phyloP scores from a whole-genome alignment of 2,888 invertebrate species.

The Caenorhabditis uteleia region DNA sequence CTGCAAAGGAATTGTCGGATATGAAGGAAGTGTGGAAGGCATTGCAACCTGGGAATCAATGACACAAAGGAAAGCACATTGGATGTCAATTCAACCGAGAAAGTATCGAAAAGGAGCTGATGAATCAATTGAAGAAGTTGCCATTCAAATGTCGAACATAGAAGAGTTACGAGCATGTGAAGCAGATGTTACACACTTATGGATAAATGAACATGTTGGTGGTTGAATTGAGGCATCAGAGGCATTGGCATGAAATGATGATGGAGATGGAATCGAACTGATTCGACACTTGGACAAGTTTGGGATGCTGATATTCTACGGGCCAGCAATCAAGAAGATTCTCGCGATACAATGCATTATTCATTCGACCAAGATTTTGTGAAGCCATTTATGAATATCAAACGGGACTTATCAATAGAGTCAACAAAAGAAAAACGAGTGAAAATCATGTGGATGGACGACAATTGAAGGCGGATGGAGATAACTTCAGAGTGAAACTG shows the following conservation, averaged over 20 bases:
- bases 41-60: constrained; percentile 84
- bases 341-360: constrained; percentile 96
- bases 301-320: constrained; percentile 95
- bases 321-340: constrained; percentile 89
- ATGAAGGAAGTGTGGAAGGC: constrained; percentile 77
- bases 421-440: constrained; percentile 95
- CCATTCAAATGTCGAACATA: constrained; percentile 94
- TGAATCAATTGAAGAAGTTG: constrained; percentile 85
- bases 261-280: constrained; percentile 93
- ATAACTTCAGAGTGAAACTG: constrained; percentile 92
- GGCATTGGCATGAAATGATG: constrained; percentile 98
- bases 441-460: constrained; percentile 92
- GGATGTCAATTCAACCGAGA: constrained; percentile 96
- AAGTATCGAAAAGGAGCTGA: constrained; percentile 91
- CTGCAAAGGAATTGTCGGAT: constrained; percentile 94
- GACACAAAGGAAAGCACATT: constrained; percentile 85
- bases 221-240: constrained; percentile 95
- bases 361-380: constrained; percentile 96
- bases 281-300: constrained; percentile 79
- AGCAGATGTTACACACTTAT: constrained; percentile 90
- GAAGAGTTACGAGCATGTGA: constrained; percentile 96
- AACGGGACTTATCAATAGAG: constrained; percentile 95
- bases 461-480: constrained; percentile 88
- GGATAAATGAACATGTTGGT: constrained; percentile 95
- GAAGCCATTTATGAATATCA: constrained; percentile 98